Percentiles rank a stretch among this genome's conserved stretches.
phyloP scores from a whole-genome alignment of 2,888 invertebrate genomes.

The Drosophila paracracens region DNA sequence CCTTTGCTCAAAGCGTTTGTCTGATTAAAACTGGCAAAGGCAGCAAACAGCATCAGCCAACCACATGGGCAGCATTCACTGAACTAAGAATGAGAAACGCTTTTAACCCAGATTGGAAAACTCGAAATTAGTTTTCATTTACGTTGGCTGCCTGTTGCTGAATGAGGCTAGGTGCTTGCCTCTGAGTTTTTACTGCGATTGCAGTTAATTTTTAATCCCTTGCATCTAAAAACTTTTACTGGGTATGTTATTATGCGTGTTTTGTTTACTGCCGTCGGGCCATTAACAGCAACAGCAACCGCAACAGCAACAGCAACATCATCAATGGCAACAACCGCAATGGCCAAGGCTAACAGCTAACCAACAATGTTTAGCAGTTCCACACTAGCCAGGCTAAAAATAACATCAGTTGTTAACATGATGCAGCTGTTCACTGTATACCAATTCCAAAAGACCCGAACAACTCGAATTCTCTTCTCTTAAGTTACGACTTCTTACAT shows the following conservation, averaged over 20 bases:
- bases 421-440: conserved; percentile 9
- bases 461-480: conserved; percentile 3
- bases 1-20: conserved; percentile 62
- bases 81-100: conserved; percentile 42
- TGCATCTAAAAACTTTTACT: conserved; percentile 72
- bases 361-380: conserved; percentile 29
- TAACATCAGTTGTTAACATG: conserved; percentile 26
- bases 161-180: conserved; percentile 11
- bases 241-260: conserved; percentile 74
- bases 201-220: conserved; percentile 77
- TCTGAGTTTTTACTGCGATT: conserved; percentile 50
- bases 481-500: background rate
- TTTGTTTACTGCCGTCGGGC: conserved; percentile 41
- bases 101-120: conserved; percentile 81
- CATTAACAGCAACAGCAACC: conserved; percentile 37
- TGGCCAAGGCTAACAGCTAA: conserved; percentile 42
- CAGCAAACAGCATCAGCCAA: conserved; percentile 36
- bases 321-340: conserved; percentile 21
- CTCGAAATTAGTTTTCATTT: conserved; percentile 82
- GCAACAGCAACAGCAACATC: conserved; percentile 16
- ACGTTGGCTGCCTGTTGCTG: conserved; percentile 53
- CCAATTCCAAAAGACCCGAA: conserved; percentile 17
- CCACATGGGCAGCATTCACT: conserved; percentile 4
- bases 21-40: conserved; percentile 72
- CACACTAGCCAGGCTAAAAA: conserved; percentile 59